Base-by-base conservation (phyloP, 2,113 vertebrate genomes). In the Caloenas nicobarica region DNA sequence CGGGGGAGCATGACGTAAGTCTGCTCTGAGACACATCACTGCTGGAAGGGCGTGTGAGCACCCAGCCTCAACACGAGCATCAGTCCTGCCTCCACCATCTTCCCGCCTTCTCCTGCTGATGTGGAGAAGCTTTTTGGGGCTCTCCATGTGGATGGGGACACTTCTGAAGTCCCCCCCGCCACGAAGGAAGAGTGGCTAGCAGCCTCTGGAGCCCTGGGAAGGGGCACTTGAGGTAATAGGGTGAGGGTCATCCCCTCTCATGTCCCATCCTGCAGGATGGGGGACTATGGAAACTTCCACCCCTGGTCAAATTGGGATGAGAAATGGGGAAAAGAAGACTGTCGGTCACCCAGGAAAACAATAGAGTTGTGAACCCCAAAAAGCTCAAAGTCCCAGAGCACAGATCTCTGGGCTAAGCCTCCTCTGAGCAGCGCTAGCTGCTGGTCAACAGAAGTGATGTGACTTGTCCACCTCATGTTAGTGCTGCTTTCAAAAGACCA, bases 401-500 rank as follows among this genome's bases (percentile, higher is more conserved):
- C 13, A 38, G 40, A 53, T 14, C 5, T 31, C 22, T 78, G 56
- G 74, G 12, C 51, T 50, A 40, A 74, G 21, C 21, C 31, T 36
- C 9, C 40, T 62, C 28, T 42, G 24, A 48, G 25, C 28, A 65
- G 73, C 44, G 19, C 23, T 54, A 56, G 6, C 23, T 70, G 60
- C 68, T 77, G 42, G 36, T 34, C 42, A 81, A 25, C 50, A 31
- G 3, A 60, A 81, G 28, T 36, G 19, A 1, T 40, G 83, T 50
- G 42, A 66, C 24, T 61, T 66, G 36, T 36, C 19, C 6, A 2
- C 3, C 5, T 29, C 29, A 16, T 3, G 1, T 51, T 68, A 3
- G 0, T 19, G 46, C 13, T 12, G 16, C 70, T 74, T 54, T 46
- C 15, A 40, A 60, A 56, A 33, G 54, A 14, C 3, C 0, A 0